Evolutionary conservation across 2,113 vertebrate genomes (phyloP).

Genomic region (Panurus biarmicus): DNA sequence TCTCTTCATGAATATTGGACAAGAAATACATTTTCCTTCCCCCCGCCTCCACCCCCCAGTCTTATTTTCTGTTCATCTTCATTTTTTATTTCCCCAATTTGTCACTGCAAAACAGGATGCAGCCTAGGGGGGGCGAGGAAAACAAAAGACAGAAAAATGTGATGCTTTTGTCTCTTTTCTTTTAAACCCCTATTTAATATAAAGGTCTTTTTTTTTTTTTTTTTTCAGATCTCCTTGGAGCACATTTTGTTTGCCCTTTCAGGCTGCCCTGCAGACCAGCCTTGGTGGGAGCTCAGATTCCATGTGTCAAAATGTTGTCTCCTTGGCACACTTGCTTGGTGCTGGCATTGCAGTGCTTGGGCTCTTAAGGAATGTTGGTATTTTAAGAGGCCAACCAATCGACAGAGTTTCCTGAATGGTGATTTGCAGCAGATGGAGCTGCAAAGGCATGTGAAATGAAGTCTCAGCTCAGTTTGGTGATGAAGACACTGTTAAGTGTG

Average conservation of each 20-base stretch:
- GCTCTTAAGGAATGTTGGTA: neutral
- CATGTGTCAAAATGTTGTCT: neutral
- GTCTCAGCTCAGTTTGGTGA: neutral
- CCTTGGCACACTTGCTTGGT: neutral
- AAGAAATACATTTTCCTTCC: neutral
- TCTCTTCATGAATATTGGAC: neutral
- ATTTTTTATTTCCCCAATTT: neutral
- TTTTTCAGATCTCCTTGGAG: neutral
- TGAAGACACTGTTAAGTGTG: neutral
- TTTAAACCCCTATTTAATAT: neutral
- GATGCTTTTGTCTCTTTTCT: neutral
- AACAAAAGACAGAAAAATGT: neutral
- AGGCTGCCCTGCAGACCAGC: neutral
- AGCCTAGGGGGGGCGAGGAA: neutral
- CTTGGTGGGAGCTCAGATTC: neutral
- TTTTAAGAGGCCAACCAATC: conserved; percentile 11
- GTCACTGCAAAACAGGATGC: neutral
- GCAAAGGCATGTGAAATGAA: neutral
- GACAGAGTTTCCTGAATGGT: neutral
- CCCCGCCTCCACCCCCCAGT: neutral
- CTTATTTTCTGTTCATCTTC: neutral
- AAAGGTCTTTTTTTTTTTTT: neutral
- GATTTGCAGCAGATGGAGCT: conserved; percentile 35
- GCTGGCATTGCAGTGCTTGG: neutral
- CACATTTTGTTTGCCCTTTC: neutral